Percentiles rank a stretch among this genome's conserved stretches.
Conservation (phyloP, 1,140 invertebrate species). For the Zaprionus ornatus region DNA sequence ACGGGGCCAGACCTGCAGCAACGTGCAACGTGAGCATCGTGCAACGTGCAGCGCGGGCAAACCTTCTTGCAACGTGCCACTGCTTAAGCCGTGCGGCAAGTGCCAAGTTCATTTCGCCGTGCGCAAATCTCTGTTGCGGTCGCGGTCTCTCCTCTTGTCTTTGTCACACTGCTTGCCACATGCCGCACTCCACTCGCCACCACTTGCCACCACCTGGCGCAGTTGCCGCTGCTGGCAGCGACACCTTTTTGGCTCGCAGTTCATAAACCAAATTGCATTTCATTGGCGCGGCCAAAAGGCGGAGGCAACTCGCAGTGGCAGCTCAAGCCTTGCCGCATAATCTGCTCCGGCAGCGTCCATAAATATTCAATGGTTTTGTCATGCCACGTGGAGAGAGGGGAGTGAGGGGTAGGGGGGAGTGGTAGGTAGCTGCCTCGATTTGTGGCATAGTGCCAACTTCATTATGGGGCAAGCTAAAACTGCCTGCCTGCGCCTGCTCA, state of each 20-base stretch:
- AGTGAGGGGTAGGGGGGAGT: rapidly evolving
- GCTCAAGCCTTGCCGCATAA: slow-evolving; percentile 74
- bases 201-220: background rate
- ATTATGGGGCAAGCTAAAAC: slow-evolving; percentile 47
- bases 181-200: no score
- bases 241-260: slow-evolving; percentile 45
- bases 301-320: slow-evolving; percentile 59
- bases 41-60: slow-evolving; percentile 5
- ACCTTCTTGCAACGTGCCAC: slow-evolving; percentile 4
- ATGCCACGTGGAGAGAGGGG: slow-evolving; percentile 27
- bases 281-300: slow-evolving; percentile 44
- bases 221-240: slow-evolving; percentile 23
- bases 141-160: slow-evolving; percentile 6
- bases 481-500: slow-evolving; percentile 29
- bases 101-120: slow-evolving; percentile 71
- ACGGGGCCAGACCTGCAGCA: background rate
- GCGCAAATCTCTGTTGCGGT: slow-evolving; percentile 56
- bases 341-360: slow-evolving; percentile 69
- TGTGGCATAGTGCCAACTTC: slow-evolving; percentile 56
- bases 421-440: background rate
- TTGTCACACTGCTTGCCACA: background rate
- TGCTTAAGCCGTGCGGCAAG: slow-evolving; percentile 10
- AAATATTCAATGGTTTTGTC: slow-evolving; percentile 75
- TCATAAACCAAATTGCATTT: slow-evolving; percentile 81
- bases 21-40: background rate